phyloP scores from a whole-genome alignment of 2,113 vertebrate species.

The Herpetotheres cachinnans region DNA sequence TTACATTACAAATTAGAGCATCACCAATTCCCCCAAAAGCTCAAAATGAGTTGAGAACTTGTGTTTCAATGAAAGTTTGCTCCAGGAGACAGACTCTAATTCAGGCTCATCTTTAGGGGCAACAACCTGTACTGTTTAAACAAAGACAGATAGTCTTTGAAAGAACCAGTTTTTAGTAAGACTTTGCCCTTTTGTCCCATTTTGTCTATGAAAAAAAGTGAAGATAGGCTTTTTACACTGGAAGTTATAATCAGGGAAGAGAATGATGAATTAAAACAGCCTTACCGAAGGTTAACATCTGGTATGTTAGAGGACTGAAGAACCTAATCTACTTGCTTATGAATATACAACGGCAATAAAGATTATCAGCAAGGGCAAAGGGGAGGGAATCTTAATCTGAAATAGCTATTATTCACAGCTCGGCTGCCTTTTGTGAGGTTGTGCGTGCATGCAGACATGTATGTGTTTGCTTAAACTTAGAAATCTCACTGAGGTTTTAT shows the following conservation, averaged over 20 bases:
- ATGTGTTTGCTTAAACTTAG: background rate
- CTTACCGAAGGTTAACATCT: background rate
- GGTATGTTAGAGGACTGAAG: background rate
- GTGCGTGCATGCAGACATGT: background rate
- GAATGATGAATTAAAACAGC: background rate
- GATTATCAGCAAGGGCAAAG: background rate
- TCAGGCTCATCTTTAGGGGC: background rate
- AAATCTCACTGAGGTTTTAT: background rate
- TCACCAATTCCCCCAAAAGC: fast-evolving
- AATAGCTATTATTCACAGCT: background rate
- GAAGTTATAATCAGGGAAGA: background rate
- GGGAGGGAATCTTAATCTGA: background rate
- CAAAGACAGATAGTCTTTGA: background rate
- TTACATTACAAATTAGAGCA: background rate
- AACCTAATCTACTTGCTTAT: background rate
- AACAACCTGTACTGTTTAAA: background rate
- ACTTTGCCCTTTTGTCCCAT: background rate
- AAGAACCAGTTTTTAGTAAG: background rate
- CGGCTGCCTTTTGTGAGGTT: background rate
- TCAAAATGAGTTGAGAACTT: background rate
- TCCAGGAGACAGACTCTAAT: background rate
- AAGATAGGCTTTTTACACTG: background rate
- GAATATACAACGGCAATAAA: background rate
- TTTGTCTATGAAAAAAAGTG: background rate
- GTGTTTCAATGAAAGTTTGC: background rate